Base-by-base conservation (phyloP, 1,140 invertebrate genomes). In the Apis dorsata region DNA sequence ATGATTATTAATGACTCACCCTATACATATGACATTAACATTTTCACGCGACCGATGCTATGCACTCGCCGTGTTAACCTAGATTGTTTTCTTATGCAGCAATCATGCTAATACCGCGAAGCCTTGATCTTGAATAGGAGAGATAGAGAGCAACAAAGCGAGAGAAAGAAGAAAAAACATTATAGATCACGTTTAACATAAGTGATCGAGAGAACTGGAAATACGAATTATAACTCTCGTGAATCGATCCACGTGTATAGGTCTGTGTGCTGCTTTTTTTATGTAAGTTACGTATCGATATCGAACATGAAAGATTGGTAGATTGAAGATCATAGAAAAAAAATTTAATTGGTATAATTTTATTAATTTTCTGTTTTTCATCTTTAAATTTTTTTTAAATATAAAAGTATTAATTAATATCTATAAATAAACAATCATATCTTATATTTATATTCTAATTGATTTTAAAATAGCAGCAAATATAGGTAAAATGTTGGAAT, bases 101-200 rank as follows among this genome's bases (percentile, higher is more conserved):
- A 85, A 88, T 88, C 82, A 87, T 86, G 89, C 80, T 86, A 86
- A 90, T 90, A 83, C 83, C 76, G 28, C 85, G 74, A 65, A 76
- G 60, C 89, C 89, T 90, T 90, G 90, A 90, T 90, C 89, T 90
- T 90, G 89, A 74, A 51, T 24, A 11, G 24, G 53, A 65, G 24
- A 76, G 60, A 78, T 28, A 53, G 17, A 13, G 66, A 49, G 51
- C 10, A 12, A 1, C 4, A 62, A 62, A n/a, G 1, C 11, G 60
- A 62, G n/a, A 7, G 12, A 62, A n/a, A 62, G 0, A 7, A 1
- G 62, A 55, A 15, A 81, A 63, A 84, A 15, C 57, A 59, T 63
- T 24, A 34, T 66, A 87, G 51, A 88, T 89, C 81, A 83, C 73
- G 79, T 88, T 79, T 82, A 34, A 57, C 51, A 51, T 69, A 62